A percentile compares a stretch with the other conserved stretches of the same genome.
Evolutionary conservation across 2,888 invertebrate genomes (phyloP).

Genomic region (Ctena decussata): DNA sequence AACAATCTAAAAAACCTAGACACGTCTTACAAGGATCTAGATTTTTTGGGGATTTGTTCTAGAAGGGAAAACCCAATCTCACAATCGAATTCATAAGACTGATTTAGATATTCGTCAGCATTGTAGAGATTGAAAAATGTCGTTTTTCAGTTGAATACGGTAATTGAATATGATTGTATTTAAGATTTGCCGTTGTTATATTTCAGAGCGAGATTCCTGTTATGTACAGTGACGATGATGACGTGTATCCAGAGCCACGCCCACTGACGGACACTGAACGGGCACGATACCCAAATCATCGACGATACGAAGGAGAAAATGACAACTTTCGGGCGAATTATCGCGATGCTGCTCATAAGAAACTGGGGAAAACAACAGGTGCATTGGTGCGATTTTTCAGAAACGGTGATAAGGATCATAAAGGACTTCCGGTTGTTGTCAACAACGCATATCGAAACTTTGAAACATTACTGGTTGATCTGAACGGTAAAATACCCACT

Average conservation of each 20-base stretch:
- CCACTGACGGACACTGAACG: slow-evolving; percentile 66
- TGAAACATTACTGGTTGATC: slow-evolving; percentile 94
- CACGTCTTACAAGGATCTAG: no score
- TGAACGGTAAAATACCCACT: slow-evolving; percentile 95
- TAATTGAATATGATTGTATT: no score
- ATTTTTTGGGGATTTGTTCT: no score
- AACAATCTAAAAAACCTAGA: no score
- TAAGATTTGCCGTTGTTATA: no score
- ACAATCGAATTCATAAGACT: no score
- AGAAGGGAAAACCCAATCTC: no score
- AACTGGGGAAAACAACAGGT: slow-evolving; percentile 38
- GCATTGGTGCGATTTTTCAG: slow-evolving; percentile 93
- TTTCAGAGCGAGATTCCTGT: slow-evolving; percentile 73
- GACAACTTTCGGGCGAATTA: slow-evolving; percentile 38
- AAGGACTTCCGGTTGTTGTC: slow-evolving; percentile 95
- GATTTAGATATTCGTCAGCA: no score
- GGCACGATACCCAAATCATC: slow-evolving; percentile 33
- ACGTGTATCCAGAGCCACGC: slow-evolving; percentile 52
- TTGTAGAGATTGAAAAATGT: no score
- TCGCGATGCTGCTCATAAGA: slow-evolving; percentile 51
- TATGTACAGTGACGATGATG: slow-evolving; percentile 65
- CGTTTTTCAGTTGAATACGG: no score
- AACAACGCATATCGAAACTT: slow-evolving; percentile 95
- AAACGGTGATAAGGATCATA: slow-evolving; percentile 97
- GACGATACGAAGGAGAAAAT: slow-evolving; percentile 59